phyloP scores from a whole-genome alignment of 37 sponge, comb jelly and placozoan species.

The Geodia barretti region DNA sequence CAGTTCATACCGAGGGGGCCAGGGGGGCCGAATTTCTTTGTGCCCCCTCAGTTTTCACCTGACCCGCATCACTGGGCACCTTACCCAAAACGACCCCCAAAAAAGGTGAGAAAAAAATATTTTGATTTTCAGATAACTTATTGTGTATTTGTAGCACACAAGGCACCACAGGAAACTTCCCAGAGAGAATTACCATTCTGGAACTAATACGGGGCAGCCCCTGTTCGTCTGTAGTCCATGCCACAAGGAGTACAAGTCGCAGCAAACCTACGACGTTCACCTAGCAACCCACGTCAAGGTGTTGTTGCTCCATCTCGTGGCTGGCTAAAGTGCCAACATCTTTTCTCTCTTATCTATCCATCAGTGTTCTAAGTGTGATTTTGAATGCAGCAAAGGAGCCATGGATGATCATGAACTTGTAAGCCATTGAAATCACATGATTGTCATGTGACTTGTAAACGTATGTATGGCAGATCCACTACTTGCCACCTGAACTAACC shows the following conservation, averaged over 20 bases:
- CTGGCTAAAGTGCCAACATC: not conserved
- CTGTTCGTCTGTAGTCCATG: slow-evolving; percentile 31
- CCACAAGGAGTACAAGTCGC: slow-evolving; percentile 39
- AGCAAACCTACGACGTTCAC: slow-evolving; percentile 35
- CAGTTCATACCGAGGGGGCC: too few relatives aligned
- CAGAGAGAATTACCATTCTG: too few relatives aligned
- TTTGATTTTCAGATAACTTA: too few relatives aligned
- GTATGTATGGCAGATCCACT: slow-evolving; percentile 37
- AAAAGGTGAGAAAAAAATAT: too few relatives aligned
- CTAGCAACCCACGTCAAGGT: slow-evolving; percentile 48
- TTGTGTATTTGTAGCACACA: too few relatives aligned
- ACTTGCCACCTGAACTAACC: slow-evolving; percentile 61
- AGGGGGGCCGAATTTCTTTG: too few relatives aligned
- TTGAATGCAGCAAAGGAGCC: slow-evolving; percentile 39
- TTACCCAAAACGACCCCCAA: too few relatives aligned
- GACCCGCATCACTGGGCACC: too few relatives aligned
- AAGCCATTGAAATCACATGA: not conserved
- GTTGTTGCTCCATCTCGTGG: not conserved
- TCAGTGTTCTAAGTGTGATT: slow-evolving; percentile 60
- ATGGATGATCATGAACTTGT: slow-evolving; percentile 66
- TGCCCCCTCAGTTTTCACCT: too few relatives aligned
- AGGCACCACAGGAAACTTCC: too few relatives aligned
- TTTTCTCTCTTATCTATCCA: not conserved
- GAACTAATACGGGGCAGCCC: too few relatives aligned
- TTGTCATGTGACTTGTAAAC: not conserved